A percentile compares a stretch with the other conserved stretches of the same genome.
phyloP scores from a whole-genome alignment of 2,888 invertebrate species.

The Drosophila infuscata region DNA sequence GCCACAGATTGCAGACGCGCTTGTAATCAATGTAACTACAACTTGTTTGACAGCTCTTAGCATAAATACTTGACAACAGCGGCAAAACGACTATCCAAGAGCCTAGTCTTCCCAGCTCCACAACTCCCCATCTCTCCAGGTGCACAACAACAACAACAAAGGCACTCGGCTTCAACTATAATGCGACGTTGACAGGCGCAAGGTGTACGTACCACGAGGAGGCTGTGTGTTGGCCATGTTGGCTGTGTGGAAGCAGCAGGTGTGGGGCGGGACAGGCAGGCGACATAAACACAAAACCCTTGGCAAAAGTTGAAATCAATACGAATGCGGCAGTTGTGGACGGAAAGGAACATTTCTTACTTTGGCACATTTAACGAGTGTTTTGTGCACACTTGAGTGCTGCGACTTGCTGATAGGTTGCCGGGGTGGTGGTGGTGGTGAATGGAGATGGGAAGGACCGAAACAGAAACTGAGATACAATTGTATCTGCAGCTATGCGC shows the following conservation, averaged over 20 bases:
- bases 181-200: slow-evolving; percentile 54
- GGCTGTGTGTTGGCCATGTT: neutral
- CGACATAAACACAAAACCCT: slow-evolving; percentile 63
- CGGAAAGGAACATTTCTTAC: slow-evolving; percentile 63
- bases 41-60: slow-evolving; percentile 81
- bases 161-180: slow-evolving; percentile 1
- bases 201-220: slow-evolving; percentile 41
- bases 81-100: slow-evolving; percentile 28
- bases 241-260: neutral
- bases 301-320: slow-evolving; percentile 45
- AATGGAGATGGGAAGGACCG: neutral
- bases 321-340: slow-evolving; percentile 34
- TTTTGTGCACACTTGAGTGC: slow-evolving; percentile 73
- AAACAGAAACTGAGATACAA: slow-evolving; percentile 53
- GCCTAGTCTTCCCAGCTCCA: slow-evolving; percentile 9
- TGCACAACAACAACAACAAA: neutral
- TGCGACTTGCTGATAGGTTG: neutral
- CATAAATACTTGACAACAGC: slow-evolving; percentile 75
- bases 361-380: slow-evolving; percentile 80
- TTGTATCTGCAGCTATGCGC: slow-evolving; percentile 50
- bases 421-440: neutral
- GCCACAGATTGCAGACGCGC: slow-evolving; percentile 41
- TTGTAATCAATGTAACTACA: slow-evolving; percentile 79
- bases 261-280: slow-evolving; percentile 51
- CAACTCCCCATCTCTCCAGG: neutral